A percentile compares a stretch with the other conserved stretches of the same genome.
Conservation (phyloP, 2,888 invertebrate genomes). For the Capitulum mitella region DNA sequence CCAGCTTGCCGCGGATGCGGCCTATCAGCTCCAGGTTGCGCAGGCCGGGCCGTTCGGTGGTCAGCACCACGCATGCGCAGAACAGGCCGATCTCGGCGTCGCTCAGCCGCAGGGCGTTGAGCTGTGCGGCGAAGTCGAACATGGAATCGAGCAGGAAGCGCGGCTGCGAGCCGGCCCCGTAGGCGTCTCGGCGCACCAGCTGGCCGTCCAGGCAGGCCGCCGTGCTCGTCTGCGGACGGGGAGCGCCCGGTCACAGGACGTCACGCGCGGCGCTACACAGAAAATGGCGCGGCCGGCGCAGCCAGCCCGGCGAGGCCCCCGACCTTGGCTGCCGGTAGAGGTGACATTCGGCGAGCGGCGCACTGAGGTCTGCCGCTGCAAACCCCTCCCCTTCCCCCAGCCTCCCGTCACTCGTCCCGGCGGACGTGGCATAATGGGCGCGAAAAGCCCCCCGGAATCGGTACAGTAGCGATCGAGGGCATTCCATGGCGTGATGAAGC, state of each 20-base stretch:
- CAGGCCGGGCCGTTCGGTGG: constrained; percentile 90
- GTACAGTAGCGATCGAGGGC: too few species aligned
- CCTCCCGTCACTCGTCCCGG: too few species aligned
- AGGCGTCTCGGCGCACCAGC: constrained; percentile 84
- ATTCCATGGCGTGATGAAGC: too few species aligned
- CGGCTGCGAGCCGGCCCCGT: constrained; percentile 53
- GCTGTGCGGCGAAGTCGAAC: constrained; percentile 93
- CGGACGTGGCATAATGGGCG: too few species aligned
- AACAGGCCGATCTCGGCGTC: constrained; percentile 92
- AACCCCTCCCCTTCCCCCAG: too few species aligned
- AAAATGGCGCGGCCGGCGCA: too few species aligned
- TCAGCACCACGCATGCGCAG: constrained; percentile 90
- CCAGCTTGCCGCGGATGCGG: constrained; percentile 82
- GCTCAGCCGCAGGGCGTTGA: constrained; percentile 80
- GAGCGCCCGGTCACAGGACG: neutral
- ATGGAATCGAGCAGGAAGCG: constrained; percentile 93
- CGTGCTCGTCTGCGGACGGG: constrained; percentile 60
- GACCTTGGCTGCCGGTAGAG: too few species aligned
- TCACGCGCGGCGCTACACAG: neutral
- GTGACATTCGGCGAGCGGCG: too few species aligned
- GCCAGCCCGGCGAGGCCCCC: too few species aligned
- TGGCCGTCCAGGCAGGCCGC: constrained; percentile 95
- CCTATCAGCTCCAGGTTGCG: constrained; percentile 86
- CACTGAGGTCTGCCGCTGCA: too few species aligned
- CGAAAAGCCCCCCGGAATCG: too few species aligned